A percentile compares a stretch with the other conserved stretches of the same genome.
These are phyloP conservation scores for Neotoma lepida DNA, from an alignment of 2,113 vertebrate genomes.

Conservation along the genomic window DNA sequence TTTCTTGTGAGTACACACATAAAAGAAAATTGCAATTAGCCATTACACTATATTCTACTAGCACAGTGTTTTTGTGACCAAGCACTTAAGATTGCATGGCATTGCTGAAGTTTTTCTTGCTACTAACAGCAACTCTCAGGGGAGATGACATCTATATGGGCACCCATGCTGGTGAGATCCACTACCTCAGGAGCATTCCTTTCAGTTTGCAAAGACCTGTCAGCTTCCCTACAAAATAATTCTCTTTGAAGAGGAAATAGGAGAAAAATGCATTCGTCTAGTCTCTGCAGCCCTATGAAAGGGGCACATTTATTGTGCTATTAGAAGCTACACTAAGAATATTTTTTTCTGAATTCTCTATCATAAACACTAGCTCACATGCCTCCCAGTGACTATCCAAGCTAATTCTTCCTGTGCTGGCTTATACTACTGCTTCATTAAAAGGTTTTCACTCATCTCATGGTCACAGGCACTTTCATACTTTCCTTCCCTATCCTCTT, in stretches of 20 bases:
- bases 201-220: slow-evolving; percentile 24
- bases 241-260: background rate
- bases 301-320: background rate
- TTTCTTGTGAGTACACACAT: background rate
- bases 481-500: slow-evolving; percentile 2
- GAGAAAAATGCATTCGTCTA: background rate
- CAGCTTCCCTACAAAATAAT: background rate
- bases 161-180: background rate
- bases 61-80: background rate
- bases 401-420: background rate
- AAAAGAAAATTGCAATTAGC: slow-evolving; percentile 34
- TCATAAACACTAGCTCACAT: background rate
- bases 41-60: slow-evolving; percentile 11
- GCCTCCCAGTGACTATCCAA: background rate
- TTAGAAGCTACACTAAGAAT: background rate
- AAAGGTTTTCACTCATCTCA: slow-evolving; percentile 35
- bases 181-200: background rate
- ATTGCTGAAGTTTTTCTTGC: background rate
- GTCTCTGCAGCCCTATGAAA: background rate
- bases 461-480: background rate
- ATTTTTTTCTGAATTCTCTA: background rate
- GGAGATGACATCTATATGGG: background rate
- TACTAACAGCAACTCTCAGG: background rate
- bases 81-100: background rate
- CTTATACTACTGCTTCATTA: slow-evolving; percentile 29